These are phyloP conservation scores for Orcinus orca DNA, from an alignment of 2,113 vertebrate genomes.

Conservation along the genomic window DNA sequence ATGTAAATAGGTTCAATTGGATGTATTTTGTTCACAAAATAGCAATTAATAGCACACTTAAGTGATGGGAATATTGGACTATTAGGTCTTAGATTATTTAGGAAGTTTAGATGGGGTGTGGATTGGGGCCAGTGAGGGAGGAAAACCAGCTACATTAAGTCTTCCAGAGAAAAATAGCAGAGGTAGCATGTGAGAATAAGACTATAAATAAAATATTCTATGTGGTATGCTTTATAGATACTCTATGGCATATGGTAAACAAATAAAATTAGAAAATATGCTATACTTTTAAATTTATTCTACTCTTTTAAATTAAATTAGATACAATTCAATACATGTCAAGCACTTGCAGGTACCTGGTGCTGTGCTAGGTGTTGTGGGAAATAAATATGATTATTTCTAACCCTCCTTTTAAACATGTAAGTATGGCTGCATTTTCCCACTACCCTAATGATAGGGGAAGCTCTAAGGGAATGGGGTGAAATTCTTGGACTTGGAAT, in stretches of 20 bases:
- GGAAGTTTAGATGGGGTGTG: background rate
- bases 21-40: constrained; percentile 18
- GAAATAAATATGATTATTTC: background rate
- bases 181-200: background rate
- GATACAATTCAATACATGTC: background rate
- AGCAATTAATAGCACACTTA: background rate
- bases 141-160: background rate
- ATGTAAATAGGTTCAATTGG: background rate
- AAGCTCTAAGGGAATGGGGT: background rate
- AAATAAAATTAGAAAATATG: background rate
- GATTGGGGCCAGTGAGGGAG: background rate
- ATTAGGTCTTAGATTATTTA: background rate
- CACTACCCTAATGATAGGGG: background rate
- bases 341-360: background rate
- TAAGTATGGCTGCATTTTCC: background rate
- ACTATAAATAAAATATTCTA: background rate
- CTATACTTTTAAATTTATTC: background rate
- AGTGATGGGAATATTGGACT: background rate
- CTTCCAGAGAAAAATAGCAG: background rate
- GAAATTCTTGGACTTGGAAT: background rate
- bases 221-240: background rate
- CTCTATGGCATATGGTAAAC: background rate
- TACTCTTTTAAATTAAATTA: background rate
- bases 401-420: background rate
- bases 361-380: background rate